Base-by-base conservation (phyloP, 2,113 vertebrate species). In the Geococcyx californianus region DNA sequence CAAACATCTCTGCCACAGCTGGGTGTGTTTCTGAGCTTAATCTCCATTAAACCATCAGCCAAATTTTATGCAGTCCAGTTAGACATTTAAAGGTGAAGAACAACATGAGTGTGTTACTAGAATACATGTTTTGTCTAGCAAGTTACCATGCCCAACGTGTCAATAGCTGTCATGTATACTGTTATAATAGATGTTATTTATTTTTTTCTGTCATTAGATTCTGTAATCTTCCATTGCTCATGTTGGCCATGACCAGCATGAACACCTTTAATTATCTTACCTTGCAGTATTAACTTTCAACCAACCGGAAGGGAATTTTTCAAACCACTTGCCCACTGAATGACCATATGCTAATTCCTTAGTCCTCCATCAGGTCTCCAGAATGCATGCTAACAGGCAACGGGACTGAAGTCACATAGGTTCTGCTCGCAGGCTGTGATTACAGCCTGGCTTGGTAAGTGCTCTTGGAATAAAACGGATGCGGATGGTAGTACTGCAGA, bases 291-390 rank as follows among this genome's bases (percentile, higher is more conserved):
- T 74, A n/a, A 56, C 64, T 47, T 44, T 19, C 62, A 69, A 90
- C 93, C 82, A 42, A 55, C 58, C 47, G 90, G 54, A 86, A 91
- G 51, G 69, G 81, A 55, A 73, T 84, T 77, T 89, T 33, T 80
- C 80, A 77, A 52, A 4, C 36, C 75, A 67, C 52, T 87, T 92
- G 78, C 59, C 64, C 6, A 16, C 91, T 62, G 83, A 62, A 84
- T 54, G 83, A 4, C 90, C 90, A 10, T 89, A 33, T 95, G 94
- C 75, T 89, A 33, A 38, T 58, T 36, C 58, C 12, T 69, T 4
- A 62, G 2, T 58, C 70, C 70, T 66, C 33, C 38, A 23, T 42
- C 19, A 2, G 45, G 55, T 52, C 62, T 36, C 5, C 84, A 26
- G 29, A 45, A 15, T 4, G 28, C 62, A 15, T 1, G 33, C 21